Evolutionary conservation across 2,113 vertebrate genomes (phyloP), one percentile per base, ranked within the genome.

Genomic region (Mesitornis unicolor): DNA sequence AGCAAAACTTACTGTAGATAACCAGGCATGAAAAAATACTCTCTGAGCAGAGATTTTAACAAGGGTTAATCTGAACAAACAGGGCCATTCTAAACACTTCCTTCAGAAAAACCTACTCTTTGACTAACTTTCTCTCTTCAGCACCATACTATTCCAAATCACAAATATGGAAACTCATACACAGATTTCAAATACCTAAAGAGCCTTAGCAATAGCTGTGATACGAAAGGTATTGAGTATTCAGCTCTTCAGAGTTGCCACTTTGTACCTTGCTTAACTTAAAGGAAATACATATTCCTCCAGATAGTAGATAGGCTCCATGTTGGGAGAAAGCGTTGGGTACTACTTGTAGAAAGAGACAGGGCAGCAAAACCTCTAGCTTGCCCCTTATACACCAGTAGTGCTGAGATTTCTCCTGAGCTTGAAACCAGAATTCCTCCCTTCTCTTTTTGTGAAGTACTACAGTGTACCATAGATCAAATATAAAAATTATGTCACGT

Each of bases 321-420:
- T 1, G 5, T 13, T 1, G 3, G 28, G 8, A 86, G 38, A 84
- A 64, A 51, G 16, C 0, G 0, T 4, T 50, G 4, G 7, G 36
- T 31, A 3, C 13, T 35, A 38, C 2, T 0, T 6, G 19, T 6
- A 50, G 40, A 25, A 77, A 80, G 31, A 26, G 53, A 77, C 13
- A 29, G 20, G 18, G 6, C 20, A 89, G 16, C 33, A 69, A 36
- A 47, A 84, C 11, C 16, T 71, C 42, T 13, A 61, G 13, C 35
- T 56, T 59, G 22, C 2, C 9, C 31, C 25, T 63, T 13, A 9
- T 24, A 43, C 38, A 31, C 5, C 0, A 3, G 35, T 2, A 24
- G 7, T 12, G 16, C 38, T 25, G 43, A 40, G 6, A 75, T 35
- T 75, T 60, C 40, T 71, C 21, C 48, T 1, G 2, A 42, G 26